Evolutionary conservation across 2,113 vertebrate species (phyloP).

Genomic region (Apodemus sylvaticus): DNA sequence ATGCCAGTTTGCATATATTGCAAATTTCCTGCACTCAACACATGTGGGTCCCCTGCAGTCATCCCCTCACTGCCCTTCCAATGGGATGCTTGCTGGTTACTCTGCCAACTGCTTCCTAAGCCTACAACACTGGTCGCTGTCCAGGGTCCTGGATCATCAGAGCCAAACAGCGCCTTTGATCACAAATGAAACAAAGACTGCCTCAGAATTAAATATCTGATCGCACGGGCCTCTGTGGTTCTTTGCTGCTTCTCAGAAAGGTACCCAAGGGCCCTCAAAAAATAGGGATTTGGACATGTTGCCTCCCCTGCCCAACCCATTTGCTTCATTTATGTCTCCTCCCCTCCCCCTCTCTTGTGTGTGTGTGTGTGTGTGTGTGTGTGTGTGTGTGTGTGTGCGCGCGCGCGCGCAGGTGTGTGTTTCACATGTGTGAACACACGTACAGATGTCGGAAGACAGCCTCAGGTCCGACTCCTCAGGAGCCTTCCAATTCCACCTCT

Average conservation of each 20-base stretch:
- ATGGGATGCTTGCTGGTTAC: neutral
- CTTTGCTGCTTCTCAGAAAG: neutral
- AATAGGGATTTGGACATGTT: neutral
- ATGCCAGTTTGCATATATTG: neutral
- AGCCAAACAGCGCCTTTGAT: neutral
- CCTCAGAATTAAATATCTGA: neutral
- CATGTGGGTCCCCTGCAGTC: neutral
- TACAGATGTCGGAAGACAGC: neutral
- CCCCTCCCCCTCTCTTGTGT: neutral
- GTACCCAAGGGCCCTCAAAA: neutral
- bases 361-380: too few species aligned
- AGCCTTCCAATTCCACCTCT: neutral
- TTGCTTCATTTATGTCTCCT: neutral
- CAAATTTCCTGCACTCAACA: neutral
- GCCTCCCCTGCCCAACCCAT: too few species aligned
- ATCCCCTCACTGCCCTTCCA: neutral
- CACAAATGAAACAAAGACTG: neutral
- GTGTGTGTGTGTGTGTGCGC: too few species aligned
- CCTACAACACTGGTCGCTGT: neutral
- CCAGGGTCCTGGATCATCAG: neutral
- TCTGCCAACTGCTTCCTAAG: neutral
- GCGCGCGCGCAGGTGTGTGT: neutral
- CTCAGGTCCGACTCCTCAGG: neutral
- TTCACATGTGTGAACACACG: neutral
- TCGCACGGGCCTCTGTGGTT: neutral